Percentiles rank a stretch among this genome's conserved stretches.
These are phyloP conservation scores for Noctua comes DNA, from an alignment of 2,888 invertebrate species.

Conservation along the genomic window DNA sequence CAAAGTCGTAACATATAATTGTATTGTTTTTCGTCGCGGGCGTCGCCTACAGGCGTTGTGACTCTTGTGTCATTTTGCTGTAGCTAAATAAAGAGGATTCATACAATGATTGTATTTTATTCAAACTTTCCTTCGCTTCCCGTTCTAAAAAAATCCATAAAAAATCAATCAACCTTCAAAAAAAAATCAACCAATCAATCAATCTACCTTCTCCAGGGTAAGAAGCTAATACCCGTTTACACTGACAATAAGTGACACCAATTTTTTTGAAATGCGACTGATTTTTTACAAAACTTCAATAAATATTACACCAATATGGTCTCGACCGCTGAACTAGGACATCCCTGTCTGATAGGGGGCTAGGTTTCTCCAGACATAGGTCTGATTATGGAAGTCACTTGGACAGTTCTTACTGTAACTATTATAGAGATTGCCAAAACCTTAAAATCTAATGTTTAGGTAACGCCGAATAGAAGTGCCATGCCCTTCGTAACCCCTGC, in stretches of 20 bases:
- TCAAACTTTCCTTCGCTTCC: not conserved
- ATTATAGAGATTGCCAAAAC: not conserved
- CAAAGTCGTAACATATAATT: slow-evolving; percentile 71
- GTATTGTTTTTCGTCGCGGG: slow-evolving; percentile 79
- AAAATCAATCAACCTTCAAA: no score
- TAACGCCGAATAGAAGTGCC: not conserved
- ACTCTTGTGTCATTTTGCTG: slow-evolving; percentile 84
- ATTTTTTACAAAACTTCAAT: no score
- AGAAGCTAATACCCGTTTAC: no score
- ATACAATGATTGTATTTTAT: slow-evolving; percentile 74
- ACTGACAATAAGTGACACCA: no score
- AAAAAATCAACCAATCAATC: no score
- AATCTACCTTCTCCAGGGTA: no score
- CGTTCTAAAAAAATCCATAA: not conserved
- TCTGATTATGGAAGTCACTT: not conserved
- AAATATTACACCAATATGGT: not conserved
- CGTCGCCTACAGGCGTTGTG: slow-evolving; percentile 73
- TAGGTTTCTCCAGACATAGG: not conserved
- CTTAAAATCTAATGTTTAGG: not conserved
- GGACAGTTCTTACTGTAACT: not conserved
- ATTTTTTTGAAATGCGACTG: no score
- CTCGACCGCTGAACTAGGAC: not conserved
- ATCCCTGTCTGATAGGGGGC: not conserved
- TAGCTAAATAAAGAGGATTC: slow-evolving; percentile 88
- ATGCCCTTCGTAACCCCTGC: not conserved